A percentile compares a stretch with the other conserved stretches of the same genome.
phyloP scores from a whole-genome alignment of 2,888 invertebrate species.

The Cyclophora punctaria region DNA sequence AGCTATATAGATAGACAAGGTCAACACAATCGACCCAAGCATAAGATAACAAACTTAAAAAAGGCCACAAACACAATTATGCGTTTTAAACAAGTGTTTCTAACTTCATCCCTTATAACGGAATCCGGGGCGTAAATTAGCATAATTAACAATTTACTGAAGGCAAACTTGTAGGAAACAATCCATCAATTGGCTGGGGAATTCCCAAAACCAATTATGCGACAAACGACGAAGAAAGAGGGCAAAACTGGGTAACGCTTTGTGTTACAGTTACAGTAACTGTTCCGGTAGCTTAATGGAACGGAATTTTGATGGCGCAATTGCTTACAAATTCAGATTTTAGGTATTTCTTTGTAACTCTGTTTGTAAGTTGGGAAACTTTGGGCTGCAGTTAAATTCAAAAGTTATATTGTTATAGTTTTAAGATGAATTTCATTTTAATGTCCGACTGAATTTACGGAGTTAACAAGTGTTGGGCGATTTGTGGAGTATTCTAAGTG shows the following conservation, averaged over 20 bases:
- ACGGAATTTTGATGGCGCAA: slow-evolving; percentile 12
- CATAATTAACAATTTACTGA: slow-evolving; percentile 60
- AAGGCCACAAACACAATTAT: slow-evolving; percentile 33
- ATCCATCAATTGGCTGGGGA: slow-evolving; percentile 51
- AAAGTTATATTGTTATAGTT: too few relatives aligned
- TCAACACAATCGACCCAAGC: too few relatives aligned
- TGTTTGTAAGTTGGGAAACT: not conserved
- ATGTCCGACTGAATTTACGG: too few relatives aligned
- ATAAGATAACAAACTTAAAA: slow-evolving; percentile 13
- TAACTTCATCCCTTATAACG: slow-evolving; percentile 27
- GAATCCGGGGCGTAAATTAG: slow-evolving; percentile 42
- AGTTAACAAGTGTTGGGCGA: too few relatives aligned
- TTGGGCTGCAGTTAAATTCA: too few relatives aligned
- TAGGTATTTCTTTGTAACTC: slow-evolving; percentile 3
- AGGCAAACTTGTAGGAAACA: slow-evolving; percentile 52
- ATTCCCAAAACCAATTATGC: slow-evolving; percentile 52
- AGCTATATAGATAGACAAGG: too few relatives aligned
- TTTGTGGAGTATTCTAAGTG: too few relatives aligned
- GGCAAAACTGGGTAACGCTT: slow-evolving; percentile 11
- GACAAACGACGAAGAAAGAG: slow-evolving; percentile 26
- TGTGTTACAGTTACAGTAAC: slow-evolving; percentile 3
- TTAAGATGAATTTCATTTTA: too few relatives aligned
- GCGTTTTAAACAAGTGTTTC: slow-evolving; percentile 21
- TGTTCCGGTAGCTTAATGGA: slow-evolving; percentile 12
- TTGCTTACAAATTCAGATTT: slow-evolving; percentile 10